A percentile compares a stretch with the other conserved stretches of the same genome.
Evolutionary conservation across 1,140 invertebrate species (phyloP).

Genomic region (Tetragonula clypearis): DNA sequence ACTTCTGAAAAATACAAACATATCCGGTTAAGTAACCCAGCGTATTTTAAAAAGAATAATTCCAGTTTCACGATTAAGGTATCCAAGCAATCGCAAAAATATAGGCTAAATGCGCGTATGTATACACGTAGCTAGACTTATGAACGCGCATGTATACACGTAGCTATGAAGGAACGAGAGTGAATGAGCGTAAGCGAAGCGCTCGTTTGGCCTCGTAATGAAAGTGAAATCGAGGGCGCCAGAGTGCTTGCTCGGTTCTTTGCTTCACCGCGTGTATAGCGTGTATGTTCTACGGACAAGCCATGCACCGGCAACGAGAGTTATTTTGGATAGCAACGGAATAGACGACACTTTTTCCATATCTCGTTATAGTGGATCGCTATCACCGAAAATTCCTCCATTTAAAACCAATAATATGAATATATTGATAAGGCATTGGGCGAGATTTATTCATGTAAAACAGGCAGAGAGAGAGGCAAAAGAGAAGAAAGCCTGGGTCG

Average conservation of each 20-base stretch:
- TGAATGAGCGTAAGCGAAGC: conserved; percentile 72
- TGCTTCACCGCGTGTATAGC: conserved; percentile 32
- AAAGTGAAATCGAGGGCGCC: conserved; percentile 81
- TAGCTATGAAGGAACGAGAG: conserved; percentile 73
- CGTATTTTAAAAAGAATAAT: conserved; percentile 20
- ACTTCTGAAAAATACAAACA: neutral
- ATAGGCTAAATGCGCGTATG: conserved; percentile 42
- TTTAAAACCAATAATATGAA: neutral
- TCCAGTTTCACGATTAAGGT: conserved; percentile 69
- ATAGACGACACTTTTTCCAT: conserved; percentile 42
- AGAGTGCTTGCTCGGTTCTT: conserved; percentile 61
- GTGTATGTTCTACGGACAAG: conserved; percentile 32
- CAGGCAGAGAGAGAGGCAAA: neutral
- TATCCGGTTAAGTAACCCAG: neutral
- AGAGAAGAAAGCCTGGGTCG: neutral
- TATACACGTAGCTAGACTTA: conserved; percentile 49
- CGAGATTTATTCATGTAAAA: conserved; percentile 16
- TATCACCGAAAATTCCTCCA: neutral
- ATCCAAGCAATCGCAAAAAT: conserved; percentile 72
- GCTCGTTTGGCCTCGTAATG: conserved; percentile 78
- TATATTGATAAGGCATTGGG: neutral
- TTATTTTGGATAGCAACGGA: conserved; percentile 50
- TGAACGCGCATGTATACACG: conserved; percentile 48
- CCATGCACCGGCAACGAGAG: conserved; percentile 39
- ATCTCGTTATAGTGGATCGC: neutral